Conservation (phyloP, 2,888 invertebrate genomes). For the Cheilosia scutellata region DNA sequence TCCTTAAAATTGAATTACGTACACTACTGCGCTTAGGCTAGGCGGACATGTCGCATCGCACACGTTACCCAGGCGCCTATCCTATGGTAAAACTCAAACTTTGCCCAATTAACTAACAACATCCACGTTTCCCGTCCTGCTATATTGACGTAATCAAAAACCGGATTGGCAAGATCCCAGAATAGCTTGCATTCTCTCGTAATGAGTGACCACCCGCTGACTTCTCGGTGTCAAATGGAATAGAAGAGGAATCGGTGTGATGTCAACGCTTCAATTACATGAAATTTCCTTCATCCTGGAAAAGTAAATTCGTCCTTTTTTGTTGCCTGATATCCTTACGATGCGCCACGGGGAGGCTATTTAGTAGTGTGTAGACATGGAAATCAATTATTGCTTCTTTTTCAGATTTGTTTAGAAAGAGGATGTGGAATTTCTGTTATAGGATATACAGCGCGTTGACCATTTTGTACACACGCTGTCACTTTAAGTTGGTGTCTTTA, state of each 20-base stretch:
- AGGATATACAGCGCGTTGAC: background rate
- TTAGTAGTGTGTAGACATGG: conserved; percentile 47
- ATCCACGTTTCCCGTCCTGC: conserved; percentile 20
- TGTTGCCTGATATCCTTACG: background rate
- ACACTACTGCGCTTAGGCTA: background rate
- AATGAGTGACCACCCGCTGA: conserved; percentile 73
- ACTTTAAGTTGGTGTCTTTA: background rate
- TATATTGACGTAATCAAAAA: conserved; percentile 35
- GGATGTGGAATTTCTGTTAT: background rate
- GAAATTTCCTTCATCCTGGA: conserved; percentile 26
- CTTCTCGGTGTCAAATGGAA: conserved; percentile 59
- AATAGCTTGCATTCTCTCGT: conserved; percentile 32
- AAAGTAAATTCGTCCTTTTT: conserved; percentile 34
- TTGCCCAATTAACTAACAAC: conserved; percentile 60
- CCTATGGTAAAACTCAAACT: conserved; percentile 8
- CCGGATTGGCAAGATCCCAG: conserved; percentile 56
- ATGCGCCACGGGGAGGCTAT: conserved; percentile 51
- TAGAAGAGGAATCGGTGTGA: conserved; percentile 57
- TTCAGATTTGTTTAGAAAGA: conserved; percentile 12
- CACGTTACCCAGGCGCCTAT: background rate
- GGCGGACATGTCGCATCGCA: background rate
- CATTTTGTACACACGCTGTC: background rate
- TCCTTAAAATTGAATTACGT: conserved; percentile 21
- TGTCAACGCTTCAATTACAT: conserved; percentile 66
- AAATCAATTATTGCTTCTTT: conserved; percentile 45